Base-by-base conservation (phyloP, 2,113 vertebrate species). In the Cisticola juncidis region DNA sequence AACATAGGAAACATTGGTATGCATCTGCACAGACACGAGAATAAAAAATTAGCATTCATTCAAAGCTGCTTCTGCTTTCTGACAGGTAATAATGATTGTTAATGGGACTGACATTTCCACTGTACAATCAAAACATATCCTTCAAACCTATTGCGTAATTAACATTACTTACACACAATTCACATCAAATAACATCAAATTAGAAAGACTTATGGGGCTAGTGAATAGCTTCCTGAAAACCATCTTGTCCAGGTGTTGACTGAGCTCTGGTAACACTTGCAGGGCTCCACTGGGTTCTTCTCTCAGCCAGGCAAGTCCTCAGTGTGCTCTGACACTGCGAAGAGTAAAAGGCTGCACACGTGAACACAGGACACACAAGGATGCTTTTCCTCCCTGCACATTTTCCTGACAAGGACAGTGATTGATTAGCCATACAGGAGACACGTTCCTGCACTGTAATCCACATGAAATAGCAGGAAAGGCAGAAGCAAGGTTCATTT, bases 41-140 rank as follows among this genome's bases (percentile, higher is more conserved):
- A 65, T 57, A 48, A 90, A 83, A 96, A 96, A 96, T 90, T 94
- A 97, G 78, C 91, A 97, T 92, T 97, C 96, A 85, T 38, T 58
- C 77, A 90, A 88, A 94, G 79, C 82, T 68, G 6, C 80, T 94
- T 73, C 94, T 92, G 64, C 85, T 82, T 95, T 81, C 86, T 96
- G 93, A 94, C 96, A 97, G 94, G 86, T 96, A 96, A 96, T 96
- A 94, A 97, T 94, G 95, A 96, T 80, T 90, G 96, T 96, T 98
- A 98, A 98, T 96, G 97, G 97, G 93, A 89, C 86, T 98, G 98
- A 97, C 97, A 98, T 98, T 98, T 97, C 92, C 91, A 90, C 78
- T 76, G 79, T 80, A 97, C 81, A 77, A 84, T 70, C 86, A 95
- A 97, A 96, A 96, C 92, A 83, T 95, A 79, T 96, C 97, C 93